Evolutionary conservation across 2,888 invertebrate genomes (phyloP), one percentile per base, ranked within the genome.

Genomic region (Cheilosia soror): DNA sequence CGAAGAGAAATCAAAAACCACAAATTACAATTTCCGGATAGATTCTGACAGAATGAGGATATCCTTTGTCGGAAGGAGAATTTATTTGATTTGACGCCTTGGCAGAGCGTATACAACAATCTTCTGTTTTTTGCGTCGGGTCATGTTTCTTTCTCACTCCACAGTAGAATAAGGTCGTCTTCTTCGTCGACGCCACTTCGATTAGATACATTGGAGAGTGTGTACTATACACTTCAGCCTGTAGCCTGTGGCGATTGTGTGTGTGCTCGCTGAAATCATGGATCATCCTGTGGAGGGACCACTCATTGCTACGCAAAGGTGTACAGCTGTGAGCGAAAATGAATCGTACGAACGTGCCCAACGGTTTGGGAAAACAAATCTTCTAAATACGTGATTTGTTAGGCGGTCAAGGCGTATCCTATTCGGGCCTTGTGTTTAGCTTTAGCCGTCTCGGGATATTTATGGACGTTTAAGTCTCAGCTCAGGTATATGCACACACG

Each of bases 11-110:
- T 72, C 79, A 66, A 60, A 66, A 72, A 66, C 79, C 66, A 58
- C 65, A 72, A 79, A 72, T 79, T 72, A 79, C 72, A 79, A 72
- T 79, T 79, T 72, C 79, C 72, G 79, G 57, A 60, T 71, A 71
- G 57, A 57, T 63, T 71, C 62, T 49, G 78, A 63, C 69, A 71
- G 71, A 37, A 71, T 51, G 65, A 72, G 65, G 71, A 58, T 72
- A 65, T 58, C 71, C 77, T 62, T 55, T 33, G 49, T 71, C 55
- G 55, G 69, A 63, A 63, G 51, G 40, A 40, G 72, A 44, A 60
- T 79, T 79, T 66, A 65, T 79, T 79, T 58, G 72, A 71, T 60
- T 72, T 79, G 79, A 72, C 72, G 72, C 71, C 63, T 63, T 57
- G 20, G 44, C 25, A 20, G 13, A 7, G 27, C 13, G 33, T n/a